Base-by-base conservation (phyloP, 2,888 invertebrate genomes). In the Papilio gigon region DNA sequence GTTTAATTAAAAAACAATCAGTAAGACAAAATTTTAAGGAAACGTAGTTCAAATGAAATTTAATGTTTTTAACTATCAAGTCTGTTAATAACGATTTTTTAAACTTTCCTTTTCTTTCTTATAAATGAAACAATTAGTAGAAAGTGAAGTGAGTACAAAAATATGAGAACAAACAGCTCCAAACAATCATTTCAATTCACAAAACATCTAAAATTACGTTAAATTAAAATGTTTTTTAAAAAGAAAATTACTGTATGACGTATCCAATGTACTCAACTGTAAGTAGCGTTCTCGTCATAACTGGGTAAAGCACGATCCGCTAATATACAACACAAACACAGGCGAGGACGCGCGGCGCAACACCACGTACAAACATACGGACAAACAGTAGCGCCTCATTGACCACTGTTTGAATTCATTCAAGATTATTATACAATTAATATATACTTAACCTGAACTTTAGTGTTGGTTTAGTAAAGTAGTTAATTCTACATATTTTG, bases 371-470 rank as follows among this genome's bases (percentile, higher is more conserved):
- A 59, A 37, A 59, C 56, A 56, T 9, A 50, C 63, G 20, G 17
- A 56, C 56, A 65, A 53, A 65, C 33, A 42, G 58, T 14, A n/a
- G 12, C 44, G 56, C 62, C 56, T 67, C 62, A 67, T 63, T 63
- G 58, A 35, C 63, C 33, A 58, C 56, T 63, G 42, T 44, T 63
- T 44, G 35, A 22, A 44, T 67, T 62, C 20, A 35, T 20, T 12
- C 25, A 58, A 35, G 8, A 33, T 20, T 25, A 3, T 17, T 22
- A 1, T 33, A 14, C 25, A 27, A 61, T 25, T 40, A 25, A n/a
- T n/a, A 30, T 22, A 25, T 17, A 9, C 12, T 22, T 22, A 44
- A 44, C 9, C 12, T n/a, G n/a, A 47, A 25, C 22, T 4, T 37
- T 2, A 37, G 6, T n/a, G n/a, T n/a, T n/a, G n/a, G n/a, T n/a